Conservation (phyloP, 2,888 invertebrate species). For the Didymodactylos carnosus region DNA sequence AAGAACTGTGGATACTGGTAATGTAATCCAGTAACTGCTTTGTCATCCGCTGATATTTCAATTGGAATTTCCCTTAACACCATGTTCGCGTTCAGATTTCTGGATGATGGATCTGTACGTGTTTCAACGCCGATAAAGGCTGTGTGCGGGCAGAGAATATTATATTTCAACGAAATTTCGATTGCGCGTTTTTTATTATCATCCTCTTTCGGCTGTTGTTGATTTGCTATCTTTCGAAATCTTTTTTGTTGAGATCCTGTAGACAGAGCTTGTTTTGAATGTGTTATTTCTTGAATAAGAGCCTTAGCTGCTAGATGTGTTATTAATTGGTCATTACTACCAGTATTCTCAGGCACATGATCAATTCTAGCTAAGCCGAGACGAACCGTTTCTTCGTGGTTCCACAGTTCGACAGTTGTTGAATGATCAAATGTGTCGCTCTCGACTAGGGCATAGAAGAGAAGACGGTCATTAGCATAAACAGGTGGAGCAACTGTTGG, state of each 20-base stretch:
- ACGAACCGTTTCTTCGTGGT: too few relatives aligned
- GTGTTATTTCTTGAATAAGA: neutral
- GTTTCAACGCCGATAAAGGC: neutral
- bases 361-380: too few relatives aligned
- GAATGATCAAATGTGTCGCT: too few relatives aligned
- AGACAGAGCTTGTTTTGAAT: neutral
- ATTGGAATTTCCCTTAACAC: neutral
- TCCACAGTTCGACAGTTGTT: too few relatives aligned
- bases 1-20: too few relatives aligned
- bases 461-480: too few relatives aligned
- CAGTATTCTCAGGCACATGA: too few relatives aligned
- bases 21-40: too few relatives aligned
- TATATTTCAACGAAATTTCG: neutral
- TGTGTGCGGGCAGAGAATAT: neutral
- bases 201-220: neutral
- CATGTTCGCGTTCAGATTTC: neutral
- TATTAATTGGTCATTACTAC: neutral
- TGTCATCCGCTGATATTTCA: neutral
- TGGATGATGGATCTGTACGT: neutral
- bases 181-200: neutral
- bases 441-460: too few relatives aligned
- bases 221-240: too few relatives aligned
- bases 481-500: too few relatives aligned
- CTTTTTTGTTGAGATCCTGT: neutral
- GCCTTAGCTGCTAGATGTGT: neutral